Evolutionary conservation across 2,113 vertebrate genomes (phyloP), one percentile per base, ranked within the genome.

Genomic region (Aegotheles bennettii): DNA sequence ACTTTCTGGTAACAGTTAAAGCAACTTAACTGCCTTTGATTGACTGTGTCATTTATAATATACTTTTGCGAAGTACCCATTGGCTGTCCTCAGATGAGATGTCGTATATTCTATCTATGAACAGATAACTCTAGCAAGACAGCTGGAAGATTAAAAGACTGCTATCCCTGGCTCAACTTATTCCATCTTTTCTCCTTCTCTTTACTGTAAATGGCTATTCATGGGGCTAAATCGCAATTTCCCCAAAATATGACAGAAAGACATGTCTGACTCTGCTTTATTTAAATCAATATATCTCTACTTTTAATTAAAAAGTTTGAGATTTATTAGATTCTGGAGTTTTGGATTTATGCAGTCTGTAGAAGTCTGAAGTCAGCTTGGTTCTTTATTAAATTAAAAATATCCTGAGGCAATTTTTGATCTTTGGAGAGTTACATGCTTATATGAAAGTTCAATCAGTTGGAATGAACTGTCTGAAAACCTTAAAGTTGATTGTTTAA

Each of bases 221-320:
- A 65, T n/a, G 45, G 56, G 64, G 40, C 53, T 89, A 92, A 89
- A 92, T 68, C 76, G 60, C 88, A 94, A 87, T n/a, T 71, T 47
- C 86, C 94, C 68, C 59, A 90, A 90, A 93, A 77, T 64, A 74
- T 24, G 83, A 84, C 51, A 80, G 82, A 43, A 91, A 83, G 87
- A 64, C 73, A 84, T 43, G 77, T 75, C 84, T 91, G 80, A 77
- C 20, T 79, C 33, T 0, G 7, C 71, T 74, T 89, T 50, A 77
- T 87, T 96, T 95, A 88, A 96, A 93, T 48, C 0, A 0, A 92
- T 51, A 25, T 74, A 93, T 67, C 50, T 75, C 61, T 48, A 71
- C 48, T 93, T 96, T 92, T 93, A 96, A 96, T 96, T 96, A 86
- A 97, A 96, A 97, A 96, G 83, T 91, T 94, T 92, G 38, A 92